A percentile compares a stretch with the other conserved stretches of the same genome.
These are phyloP conservation scores for Alouatta palliata DNA, from an alignment of 2,113 vertebrate genomes.

Conservation along the genomic window DNA sequence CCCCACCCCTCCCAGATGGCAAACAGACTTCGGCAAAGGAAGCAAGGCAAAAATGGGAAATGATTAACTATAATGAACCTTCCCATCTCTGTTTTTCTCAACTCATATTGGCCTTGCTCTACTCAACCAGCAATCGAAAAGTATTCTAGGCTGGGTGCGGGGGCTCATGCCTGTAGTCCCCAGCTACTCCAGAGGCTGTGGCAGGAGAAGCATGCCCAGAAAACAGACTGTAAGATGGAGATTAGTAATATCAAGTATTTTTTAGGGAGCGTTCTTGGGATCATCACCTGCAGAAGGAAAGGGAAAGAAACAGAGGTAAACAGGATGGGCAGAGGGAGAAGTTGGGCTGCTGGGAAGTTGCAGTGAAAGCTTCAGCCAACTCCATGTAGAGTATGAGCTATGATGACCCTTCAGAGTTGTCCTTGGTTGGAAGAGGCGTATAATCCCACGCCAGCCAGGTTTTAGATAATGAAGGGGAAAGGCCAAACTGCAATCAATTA, in stretches of 20 bases:
- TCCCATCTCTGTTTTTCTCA: not conserved
- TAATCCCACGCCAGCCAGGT: not conserved
- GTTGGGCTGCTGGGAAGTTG: not conserved
- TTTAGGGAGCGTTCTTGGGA: not conserved
- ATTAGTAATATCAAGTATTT: not conserved
- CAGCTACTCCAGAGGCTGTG: too few relatives aligned
- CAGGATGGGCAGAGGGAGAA: not conserved
- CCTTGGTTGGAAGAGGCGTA: not conserved
- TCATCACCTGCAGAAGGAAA: not conserved
- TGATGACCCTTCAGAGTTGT: not conserved
- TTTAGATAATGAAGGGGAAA: not conserved
- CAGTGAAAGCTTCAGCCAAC: not conserved
- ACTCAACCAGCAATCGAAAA: conserved; percentile 23
- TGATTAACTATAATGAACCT: not conserved
- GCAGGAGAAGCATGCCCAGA: not conserved
- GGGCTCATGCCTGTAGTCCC: too few relatives aligned
- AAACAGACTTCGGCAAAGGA: not conserved
- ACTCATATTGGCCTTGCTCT: not conserved
- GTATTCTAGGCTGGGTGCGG: not conserved
- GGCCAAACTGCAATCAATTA: not conserved
- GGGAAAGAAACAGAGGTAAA: not conserved
- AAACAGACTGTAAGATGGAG: not conserved
- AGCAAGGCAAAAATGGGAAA: not conserved
- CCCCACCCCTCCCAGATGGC: not conserved
- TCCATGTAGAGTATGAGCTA: not conserved